Evolutionary conservation across 2,888 invertebrate genomes (phyloP).

Genomic region (Anorthoa munda): DNA sequence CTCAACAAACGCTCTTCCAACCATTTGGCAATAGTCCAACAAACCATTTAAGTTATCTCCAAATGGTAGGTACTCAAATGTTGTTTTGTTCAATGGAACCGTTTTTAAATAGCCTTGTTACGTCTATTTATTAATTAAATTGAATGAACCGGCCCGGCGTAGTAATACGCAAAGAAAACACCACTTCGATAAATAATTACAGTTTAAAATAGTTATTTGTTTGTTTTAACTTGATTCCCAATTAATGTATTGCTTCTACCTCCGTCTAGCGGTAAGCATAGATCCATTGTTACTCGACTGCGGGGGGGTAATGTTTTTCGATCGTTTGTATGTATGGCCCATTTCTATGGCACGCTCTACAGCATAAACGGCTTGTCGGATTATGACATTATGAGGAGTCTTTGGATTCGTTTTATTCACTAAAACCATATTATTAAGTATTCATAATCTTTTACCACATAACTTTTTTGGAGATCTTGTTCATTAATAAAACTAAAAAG

Average conservation of each 20-base stretch:
- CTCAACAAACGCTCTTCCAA: background rate
- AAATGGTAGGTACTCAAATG: conserved; percentile 3
- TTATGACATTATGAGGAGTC: no score
- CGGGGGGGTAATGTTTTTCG: no score
- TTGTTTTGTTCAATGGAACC: conserved; percentile 10
- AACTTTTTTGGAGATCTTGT: no score
- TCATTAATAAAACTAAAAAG: no score
- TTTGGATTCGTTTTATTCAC: no score
- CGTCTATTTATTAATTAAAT: conserved; percentile 33
- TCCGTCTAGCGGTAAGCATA: conserved; percentile 14
- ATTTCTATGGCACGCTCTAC: no score
- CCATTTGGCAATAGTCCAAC: background rate
- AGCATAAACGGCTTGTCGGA: no score
- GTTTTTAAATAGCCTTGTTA: conserved; percentile 18
- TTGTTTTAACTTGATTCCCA: conserved; percentile 8
- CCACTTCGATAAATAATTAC: background rate
- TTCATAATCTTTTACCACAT: no score
- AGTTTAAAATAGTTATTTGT: background rate
- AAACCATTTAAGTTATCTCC: background rate
- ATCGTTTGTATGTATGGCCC: no score
- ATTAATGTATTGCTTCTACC: background rate
- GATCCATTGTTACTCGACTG: background rate
- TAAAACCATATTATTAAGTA: no score
- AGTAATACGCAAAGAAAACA: background rate
- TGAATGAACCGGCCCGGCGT: background rate